Conservation (phyloP, 2,888 invertebrate species). For the Nymphalis urticae region DNA sequence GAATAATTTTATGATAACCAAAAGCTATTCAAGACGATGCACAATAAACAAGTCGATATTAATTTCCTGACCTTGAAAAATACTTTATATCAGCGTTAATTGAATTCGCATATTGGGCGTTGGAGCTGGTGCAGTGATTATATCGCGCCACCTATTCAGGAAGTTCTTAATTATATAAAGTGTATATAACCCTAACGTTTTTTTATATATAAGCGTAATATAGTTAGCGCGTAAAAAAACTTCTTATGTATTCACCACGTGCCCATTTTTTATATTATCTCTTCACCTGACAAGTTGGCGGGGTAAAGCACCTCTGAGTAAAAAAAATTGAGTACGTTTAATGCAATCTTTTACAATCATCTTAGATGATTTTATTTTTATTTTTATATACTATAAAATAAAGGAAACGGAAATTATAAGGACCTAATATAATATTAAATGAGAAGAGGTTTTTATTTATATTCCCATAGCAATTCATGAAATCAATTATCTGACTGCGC, state of each 20-base stretch:
- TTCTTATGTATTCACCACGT: constrained; percentile 37
- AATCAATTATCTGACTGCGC: constrained; percentile 45
- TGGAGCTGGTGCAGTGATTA: background rate
- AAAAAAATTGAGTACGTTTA: constrained; percentile 25
- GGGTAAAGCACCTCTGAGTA: constrained; percentile 40
- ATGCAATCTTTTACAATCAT: background rate
- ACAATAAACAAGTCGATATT: background rate
- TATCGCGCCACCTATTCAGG: background rate
- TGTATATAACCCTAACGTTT: constrained; percentile 19
- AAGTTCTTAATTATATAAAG: background rate
- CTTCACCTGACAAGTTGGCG: constrained; percentile 33
- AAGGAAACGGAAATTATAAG: background rate
- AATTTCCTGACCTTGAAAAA: constrained; percentile 4
- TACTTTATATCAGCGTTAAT: background rate
- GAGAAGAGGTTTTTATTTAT: background rate
- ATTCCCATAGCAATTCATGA: background rate
- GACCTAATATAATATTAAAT: background rate
- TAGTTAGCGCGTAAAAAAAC: constrained; percentile 34
- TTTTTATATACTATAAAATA: background rate
- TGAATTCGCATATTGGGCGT: background rate
- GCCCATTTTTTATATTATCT: constrained; percentile 35
- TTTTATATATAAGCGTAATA: constrained; percentile 34
- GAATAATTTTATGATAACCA: constrained; percentile 1
- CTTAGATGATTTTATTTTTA: background rate
- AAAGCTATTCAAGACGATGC: constrained; percentile 4